Percentiles rank a stretch among this genome's conserved stretches.
Evolutionary conservation across 1,140 invertebrate species (phyloP).

Genomic region (Chrysoperla carnea): DNA sequence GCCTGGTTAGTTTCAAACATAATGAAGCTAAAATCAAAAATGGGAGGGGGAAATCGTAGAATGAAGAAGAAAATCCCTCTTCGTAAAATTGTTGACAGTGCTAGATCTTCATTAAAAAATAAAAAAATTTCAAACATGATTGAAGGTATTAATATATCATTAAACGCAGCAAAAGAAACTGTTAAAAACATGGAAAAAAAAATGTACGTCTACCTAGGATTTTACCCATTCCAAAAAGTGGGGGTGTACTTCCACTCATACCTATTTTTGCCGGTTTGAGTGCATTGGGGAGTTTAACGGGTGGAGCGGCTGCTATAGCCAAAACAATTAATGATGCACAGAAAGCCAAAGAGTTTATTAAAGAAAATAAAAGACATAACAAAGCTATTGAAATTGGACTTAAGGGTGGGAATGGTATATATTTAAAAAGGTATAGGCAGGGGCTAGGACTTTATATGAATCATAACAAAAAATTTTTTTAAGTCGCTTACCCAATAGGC

Average conservation of each 20-base stretch:
- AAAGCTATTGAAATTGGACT: slow-evolving; percentile 5
- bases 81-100: slow-evolving; percentile 1
- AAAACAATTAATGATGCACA: slow-evolving; percentile 7
- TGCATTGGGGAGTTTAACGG: slow-evolving; percentile 5
- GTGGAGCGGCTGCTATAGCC: slow-evolving; percentile 7
- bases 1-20: slow-evolving; percentile 4
- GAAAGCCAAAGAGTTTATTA: slow-evolving; percentile 3
- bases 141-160: too few relatives aligned
- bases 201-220: slow-evolving; percentile 4
- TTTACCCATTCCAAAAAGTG: slow-evolving; percentile 7
- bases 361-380: slow-evolving; percentile 7
- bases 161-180: not conserved
- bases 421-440: slow-evolving; percentile 9
- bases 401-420: slow-evolving; percentile 10
- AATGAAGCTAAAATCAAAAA: not conserved
- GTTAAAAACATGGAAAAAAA: slow-evolving; percentile 1
- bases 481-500: too few relatives aligned
- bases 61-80: not conserved
- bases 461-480: not conserved
- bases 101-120: not conserved
- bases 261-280: slow-evolving; percentile 9
- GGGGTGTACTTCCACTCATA: slow-evolving; percentile 5
- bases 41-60: not conserved
- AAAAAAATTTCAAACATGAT: not conserved
- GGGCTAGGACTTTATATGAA: slow-evolving; percentile 3